Conservation (phyloP, 2,888 invertebrate species). For the Drosophila fungiperda region DNA sequence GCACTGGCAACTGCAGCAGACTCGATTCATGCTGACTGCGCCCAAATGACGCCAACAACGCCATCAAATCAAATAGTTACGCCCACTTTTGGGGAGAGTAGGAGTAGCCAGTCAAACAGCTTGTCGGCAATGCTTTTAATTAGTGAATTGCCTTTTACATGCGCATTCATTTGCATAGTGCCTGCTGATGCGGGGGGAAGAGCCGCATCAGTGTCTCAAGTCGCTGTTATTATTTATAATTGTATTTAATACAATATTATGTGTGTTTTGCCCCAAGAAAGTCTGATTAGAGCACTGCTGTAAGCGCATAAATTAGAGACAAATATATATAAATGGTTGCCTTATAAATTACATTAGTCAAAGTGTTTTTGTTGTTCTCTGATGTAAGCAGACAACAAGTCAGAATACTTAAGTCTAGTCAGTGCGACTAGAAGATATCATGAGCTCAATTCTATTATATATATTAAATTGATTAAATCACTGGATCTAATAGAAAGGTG, state of each 20-base stretch:
- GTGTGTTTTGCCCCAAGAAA: not conserved
- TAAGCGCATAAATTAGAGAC: not conserved
- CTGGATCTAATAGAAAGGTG: not conserved
- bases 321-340: not conserved
- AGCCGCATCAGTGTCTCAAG: not conserved
- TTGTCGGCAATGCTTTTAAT: slow-evolving; percentile 69
- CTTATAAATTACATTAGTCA: not conserved
- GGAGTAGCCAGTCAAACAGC: slow-evolving; percentile 34
- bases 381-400: not conserved
- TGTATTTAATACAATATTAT: slow-evolving; percentile 11
- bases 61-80: slow-evolving; percentile 22
- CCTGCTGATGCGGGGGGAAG: slow-evolving; percentile 9
- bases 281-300: not conserved
- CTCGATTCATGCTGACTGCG: slow-evolving; percentile 37
- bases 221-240: slow-evolving; percentile 22
- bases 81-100: slow-evolving; percentile 45
- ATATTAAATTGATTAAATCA: not conserved
- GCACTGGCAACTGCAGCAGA: slow-evolving; percentile 26
- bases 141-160: slow-evolving; percentile 67
- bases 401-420: not conserved
- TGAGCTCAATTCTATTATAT: not conserved
- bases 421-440: not conserved
- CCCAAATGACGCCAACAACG: slow-evolving; percentile 41
- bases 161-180: slow-evolving; percentile 60
- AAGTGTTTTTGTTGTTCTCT: not conserved